Base-by-base conservation (phyloP, 2,113 vertebrate genomes). In the Herpetotheres cachinnans region DNA sequence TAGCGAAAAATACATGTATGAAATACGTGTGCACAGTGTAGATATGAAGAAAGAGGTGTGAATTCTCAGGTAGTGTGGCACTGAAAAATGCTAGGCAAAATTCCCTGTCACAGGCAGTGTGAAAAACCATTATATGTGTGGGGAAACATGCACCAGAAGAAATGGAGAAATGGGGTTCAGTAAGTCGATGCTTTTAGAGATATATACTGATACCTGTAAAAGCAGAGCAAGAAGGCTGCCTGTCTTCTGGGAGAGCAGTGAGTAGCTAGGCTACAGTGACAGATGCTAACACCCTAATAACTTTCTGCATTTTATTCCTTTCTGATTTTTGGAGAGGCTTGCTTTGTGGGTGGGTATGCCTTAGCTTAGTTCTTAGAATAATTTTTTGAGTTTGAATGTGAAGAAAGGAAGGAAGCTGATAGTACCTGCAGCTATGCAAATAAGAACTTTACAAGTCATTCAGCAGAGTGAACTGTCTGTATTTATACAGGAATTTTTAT, bases 221-320 rank as follows among this genome's bases (percentile, higher is more conserved):
- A 61, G 63, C 20, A 21, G 63, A 67, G 42, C 15, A n/a, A 71
- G 72, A 26, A 32, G 46, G 42, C 50, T 56, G 30, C 38, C 4
- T 0, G 30, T 38, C 3, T 0, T 12, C 34, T 42, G 47, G 52
- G 61, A 66, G 62, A 42, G 16, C 47, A 44, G n/a, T 7, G 67
- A 76, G n/a, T 38, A 65, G 30, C n/a, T 86, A 13, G 18, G 2
- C 29, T 22, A 11, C 2, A 2, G 58, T 0, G 3, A 38, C 46
- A 80, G 38, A 26, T 0, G 4, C 10, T 24, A 52, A 50, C 6
- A 13, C 50, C 7, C 0, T 27, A 40, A 65, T 4, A 19, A 24
- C 26, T 34, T 49, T 27, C 15, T 66, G 40, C 27, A 9, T 42
- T 71, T 61, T 66, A 42, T 42, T 36, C 20, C 7, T 27, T 29